Base-by-base conservation (phyloP, 2,888 invertebrate species). In the Ctenicera cuprea region DNA sequence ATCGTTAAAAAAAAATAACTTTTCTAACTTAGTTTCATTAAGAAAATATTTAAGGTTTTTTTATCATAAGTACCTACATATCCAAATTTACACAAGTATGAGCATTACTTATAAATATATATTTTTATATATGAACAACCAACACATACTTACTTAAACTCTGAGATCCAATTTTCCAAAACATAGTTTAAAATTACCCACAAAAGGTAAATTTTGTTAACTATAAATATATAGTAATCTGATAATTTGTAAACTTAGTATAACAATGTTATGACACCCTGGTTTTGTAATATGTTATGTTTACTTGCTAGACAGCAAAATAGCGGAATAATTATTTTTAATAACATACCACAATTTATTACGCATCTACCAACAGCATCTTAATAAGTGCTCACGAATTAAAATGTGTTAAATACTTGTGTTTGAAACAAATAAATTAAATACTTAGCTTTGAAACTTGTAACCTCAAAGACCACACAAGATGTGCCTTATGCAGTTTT, bases 131-230 rank as follows among this genome's bases (percentile, higher is more conserved):
- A 64, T 43, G 59, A 71, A 65, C 65, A 45, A 57, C 59, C 48
- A 71, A 71, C 65, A 66, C 57, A 59, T 66, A 71, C 59, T 63
- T 72, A 72, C 37, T 59, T 66, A 66, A 72, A 72, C 65, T 67
- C 66, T 72, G 73, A 73, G 73, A 73, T 73, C 73, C 68, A 68
- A 62, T 63, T 73, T 73, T 73, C 63, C 63, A 57, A 62, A 73
- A 73, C 69, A 68, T 71, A 50, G 59, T 50, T 69, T 69, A 64
- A 61, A 64, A 71, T 54, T 50, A 63, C 63, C 71, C 20, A 38
- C 16, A 16, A 62, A 63, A 64, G 37, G 62, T 20, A 48, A 62
- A 62, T 41, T 62, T 69, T 61, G 16, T 61, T 69, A 69, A 69
- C 69, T 69, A 69, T 59, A 69, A 62, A 62, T 69, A 61, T 62